A percentile compares a stretch with the other conserved stretches of the same genome.
Evolutionary conservation across 2,888 invertebrate species (phyloP).

Genomic region (Eumerus sabulonum): DNA sequence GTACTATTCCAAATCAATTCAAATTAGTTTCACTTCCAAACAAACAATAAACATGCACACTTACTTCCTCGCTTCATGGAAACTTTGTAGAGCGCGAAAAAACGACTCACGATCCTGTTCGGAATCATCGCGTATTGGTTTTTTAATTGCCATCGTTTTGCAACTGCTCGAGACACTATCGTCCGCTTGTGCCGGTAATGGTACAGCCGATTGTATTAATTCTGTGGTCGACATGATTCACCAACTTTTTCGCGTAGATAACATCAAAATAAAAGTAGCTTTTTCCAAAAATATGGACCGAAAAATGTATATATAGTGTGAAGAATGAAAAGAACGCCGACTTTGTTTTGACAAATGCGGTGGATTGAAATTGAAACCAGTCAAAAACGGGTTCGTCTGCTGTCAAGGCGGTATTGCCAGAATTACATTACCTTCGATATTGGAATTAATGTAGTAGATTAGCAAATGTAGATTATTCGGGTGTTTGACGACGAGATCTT

Average conservation of each 20-base stretch:
- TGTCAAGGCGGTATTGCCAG: conserved; percentile 30
- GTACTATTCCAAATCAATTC: conserved; percentile 79
- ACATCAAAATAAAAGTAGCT: conserved; percentile 24
- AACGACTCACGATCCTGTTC: conserved; percentile 74
- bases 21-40: not conserved
- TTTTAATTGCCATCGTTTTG: conserved; percentile 36
- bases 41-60: conserved; percentile 74
- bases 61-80: conserved; percentile 95
- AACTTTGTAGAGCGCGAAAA: conserved; percentile 87
- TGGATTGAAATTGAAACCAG: conserved; percentile 24
- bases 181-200: conserved; percentile 66
- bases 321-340: conserved; percentile 59
- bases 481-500: no score
- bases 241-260: conserved; percentile 14
- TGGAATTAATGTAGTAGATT: conserved; percentile 35
- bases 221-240: conserved; percentile 72
- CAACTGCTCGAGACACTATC: conserved; percentile 44
- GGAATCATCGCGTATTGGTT: conserved; percentile 60
- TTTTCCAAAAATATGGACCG: conserved; percentile 12
- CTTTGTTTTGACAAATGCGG: conserved; percentile 61
- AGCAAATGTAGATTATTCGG: not conserved
- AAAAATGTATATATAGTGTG: conserved; percentile 19
- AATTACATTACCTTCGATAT: not conserved
- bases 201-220: conserved; percentile 69
- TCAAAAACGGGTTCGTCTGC: conserved; percentile 18